These are phyloP conservation scores for Folsomia manolachei DNA, from an alignment of 2,888 invertebrate genomes.

Conservation along the genomic window DNA sequence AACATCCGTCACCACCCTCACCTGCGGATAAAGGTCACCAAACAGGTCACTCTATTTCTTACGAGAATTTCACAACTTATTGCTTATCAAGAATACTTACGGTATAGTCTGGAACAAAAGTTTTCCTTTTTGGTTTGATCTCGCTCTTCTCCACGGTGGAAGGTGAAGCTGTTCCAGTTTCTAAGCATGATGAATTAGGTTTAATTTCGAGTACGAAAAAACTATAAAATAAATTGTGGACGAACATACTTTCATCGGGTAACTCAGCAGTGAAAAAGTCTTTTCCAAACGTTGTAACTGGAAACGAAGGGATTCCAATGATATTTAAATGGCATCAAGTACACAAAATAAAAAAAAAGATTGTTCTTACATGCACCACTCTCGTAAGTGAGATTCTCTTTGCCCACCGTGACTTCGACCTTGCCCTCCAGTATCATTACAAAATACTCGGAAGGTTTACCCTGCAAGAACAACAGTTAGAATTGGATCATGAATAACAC, in stretches of 20 bases:
- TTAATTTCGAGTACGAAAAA: no score
- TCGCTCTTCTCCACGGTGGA: constrained; percentile 25
- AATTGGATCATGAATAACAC: background rate
- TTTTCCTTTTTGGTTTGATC: constrained; percentile 58
- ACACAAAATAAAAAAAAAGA: no score
- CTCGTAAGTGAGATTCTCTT: constrained; percentile 87
- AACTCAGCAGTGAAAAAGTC: constrained; percentile 56
- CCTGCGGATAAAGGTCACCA: no score
- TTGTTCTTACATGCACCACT: constrained; percentile 74
- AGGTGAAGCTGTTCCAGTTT: constrained; percentile 15
- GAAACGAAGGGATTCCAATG: no score
- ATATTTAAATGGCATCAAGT: no score
- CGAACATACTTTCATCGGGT: constrained; percentile 8
- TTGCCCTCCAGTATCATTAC: constrained; percentile 91
- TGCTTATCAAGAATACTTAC: no score
- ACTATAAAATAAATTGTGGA: no score
- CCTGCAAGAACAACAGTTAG: constrained; percentile 52
- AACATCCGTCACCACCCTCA: constrained; percentile 77
- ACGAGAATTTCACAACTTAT: no score
- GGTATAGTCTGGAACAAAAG: constrained; percentile 89
- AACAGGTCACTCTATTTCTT: no score
- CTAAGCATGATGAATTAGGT: background rate
- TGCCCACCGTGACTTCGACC: constrained; percentile 90
- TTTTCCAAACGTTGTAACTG: constrained; percentile 89
- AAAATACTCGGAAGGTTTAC: constrained; percentile 77